Base-by-base conservation (phyloP, 2,113 vertebrate species). In the Pachycephala philippinensis region DNA sequence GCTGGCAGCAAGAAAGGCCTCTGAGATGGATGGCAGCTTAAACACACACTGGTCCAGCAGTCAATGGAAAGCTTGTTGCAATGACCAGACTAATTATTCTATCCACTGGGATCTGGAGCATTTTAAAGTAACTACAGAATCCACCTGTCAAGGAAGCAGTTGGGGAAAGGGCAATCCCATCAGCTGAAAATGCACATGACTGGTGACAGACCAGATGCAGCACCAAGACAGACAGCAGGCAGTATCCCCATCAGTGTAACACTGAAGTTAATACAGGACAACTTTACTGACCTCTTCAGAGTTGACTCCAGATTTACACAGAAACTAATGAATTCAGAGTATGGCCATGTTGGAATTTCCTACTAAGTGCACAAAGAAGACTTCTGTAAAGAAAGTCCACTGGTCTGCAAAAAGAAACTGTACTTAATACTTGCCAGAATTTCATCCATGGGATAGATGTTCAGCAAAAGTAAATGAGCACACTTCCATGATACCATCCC, bases 1-100 rank as follows among this genome's bases (percentile, higher is more conserved):
- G 44, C 68, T 74, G 68, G 84, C 86, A 90, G 71, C 64, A 90
- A 83, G 57, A 90, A 94, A 97, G 95, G 23, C 63, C 84, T 74
- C 79, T 50, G 89, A 94, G 87, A 82, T 74, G 56, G 75, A 91
- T 95, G 59, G 40, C 53, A 87, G 71, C 63, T 78, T 90, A 95
- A 96, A 93, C 15, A 40, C 80, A 89, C 59, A 50, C 40, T 47
- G 45, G 82, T 82, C 66, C 75, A 77, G 59, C 24, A 94, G 71
- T 50, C 87, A 87, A 64, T 42, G 83, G 82, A 91, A 95, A 90
- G 61, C 45, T 79, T 94, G 63, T 82, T 93, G 87, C 50, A 94
- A 92, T 68, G 75, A 94, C 64, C 35, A 84, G 44, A 13, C 22
- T 91, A 93, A 90, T 95, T 74, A 93, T 90, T 95, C 83, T 87